Conservation (phyloP, 2,888 invertebrate species). For the Ceramica pisi region DNA sequence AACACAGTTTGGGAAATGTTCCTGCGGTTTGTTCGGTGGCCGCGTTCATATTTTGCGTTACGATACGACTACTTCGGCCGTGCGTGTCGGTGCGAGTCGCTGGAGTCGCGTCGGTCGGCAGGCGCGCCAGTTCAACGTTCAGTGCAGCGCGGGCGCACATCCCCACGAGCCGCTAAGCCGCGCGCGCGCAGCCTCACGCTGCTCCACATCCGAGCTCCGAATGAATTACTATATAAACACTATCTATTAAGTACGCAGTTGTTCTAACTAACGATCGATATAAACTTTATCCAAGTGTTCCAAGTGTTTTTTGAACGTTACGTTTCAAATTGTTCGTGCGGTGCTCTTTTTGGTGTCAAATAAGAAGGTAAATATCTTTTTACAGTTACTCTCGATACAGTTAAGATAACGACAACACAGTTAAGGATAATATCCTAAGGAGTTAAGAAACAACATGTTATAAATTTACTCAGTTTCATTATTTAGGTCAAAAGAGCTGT, state of each 20-base stretch:
- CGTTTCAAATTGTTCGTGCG: constrained; percentile 68
- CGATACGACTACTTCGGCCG: constrained; percentile 73
- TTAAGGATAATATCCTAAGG: constrained; percentile 44
- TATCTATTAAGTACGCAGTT: constrained; percentile 65
- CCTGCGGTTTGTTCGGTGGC: constrained; percentile 84
- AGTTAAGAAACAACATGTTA: background rate
- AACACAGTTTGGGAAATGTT: constrained; percentile 81
- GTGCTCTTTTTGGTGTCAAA: constrained; percentile 76
- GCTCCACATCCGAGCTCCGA: constrained; percentile 76
- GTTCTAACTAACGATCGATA: constrained; percentile 66
- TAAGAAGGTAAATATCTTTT: constrained; percentile 80
- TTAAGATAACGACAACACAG: constrained; percentile 61
- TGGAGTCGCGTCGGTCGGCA: constrained; percentile 73
- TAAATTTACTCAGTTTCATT: background rate
- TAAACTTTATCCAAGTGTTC: constrained; percentile 72
- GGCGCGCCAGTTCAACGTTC: constrained; percentile 86
- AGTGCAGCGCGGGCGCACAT: constrained; percentile 87
- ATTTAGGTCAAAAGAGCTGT: constrained; percentile 1
- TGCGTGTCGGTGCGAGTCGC: constrained; percentile 74
- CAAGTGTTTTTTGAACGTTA: constrained; percentile 78
- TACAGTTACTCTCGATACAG: constrained; percentile 74
- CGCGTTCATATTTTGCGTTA: constrained; percentile 78
- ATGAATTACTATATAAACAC: constrained; percentile 68
- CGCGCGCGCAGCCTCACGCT: constrained; percentile 76
- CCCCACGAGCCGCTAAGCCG: constrained; percentile 78